Base-by-base conservation (phyloP, 2,113 vertebrate genomes). In the Tringa solitaria region DNA sequence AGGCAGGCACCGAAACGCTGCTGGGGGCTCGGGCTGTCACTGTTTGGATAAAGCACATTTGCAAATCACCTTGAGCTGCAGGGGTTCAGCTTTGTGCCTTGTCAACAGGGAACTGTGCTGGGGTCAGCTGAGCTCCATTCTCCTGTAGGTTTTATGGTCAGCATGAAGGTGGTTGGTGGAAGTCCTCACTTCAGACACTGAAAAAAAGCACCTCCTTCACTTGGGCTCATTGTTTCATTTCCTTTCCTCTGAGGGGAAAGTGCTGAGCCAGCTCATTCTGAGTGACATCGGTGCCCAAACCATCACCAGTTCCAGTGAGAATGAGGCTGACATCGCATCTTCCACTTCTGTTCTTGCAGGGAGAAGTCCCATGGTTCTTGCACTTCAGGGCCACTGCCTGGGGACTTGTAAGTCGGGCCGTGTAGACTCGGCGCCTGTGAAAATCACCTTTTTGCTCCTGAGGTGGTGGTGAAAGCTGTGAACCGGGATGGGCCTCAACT, bases 151-250 rank as follows among this genome's bases (percentile, higher is more conserved):
- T 86, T 81, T 75, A 60, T 27, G 41, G 73, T 84, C 87, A 60
- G 64, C 56, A 6, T 35, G 57, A 59, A 45, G 84, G 70, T 70
- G 53, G n/a, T 33, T 41, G 27, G 63, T 87, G 75, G 78, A 91
- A 91, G n/a, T 4, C 63, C 68, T 92, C 41, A 3, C n/a, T 57
- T 85, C 27, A 59, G 57, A 54, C 24, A 14, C 50, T 10, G 54
- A 48, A 60, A 79, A 91, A 93, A 95, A 85, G 7, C 80, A 75
- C 48, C 50, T 76, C 77, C 75, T 70, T 90, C 60, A 68, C 67
- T 73, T 70, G 51, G 59, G 76, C 54, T 41, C 46, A 12, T 48
- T 54, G 63, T 96, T 96, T 95, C 76, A 8, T 81, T 96, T 96
- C 83, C 73, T 51, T 70, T 91, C 41, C 54, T 91, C 60, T 33